Evolutionary conservation across 1,140 invertebrate genomes (phyloP), one percentile per base, ranked within the genome.

Genomic region (Leptoteleia sp.): DNA sequence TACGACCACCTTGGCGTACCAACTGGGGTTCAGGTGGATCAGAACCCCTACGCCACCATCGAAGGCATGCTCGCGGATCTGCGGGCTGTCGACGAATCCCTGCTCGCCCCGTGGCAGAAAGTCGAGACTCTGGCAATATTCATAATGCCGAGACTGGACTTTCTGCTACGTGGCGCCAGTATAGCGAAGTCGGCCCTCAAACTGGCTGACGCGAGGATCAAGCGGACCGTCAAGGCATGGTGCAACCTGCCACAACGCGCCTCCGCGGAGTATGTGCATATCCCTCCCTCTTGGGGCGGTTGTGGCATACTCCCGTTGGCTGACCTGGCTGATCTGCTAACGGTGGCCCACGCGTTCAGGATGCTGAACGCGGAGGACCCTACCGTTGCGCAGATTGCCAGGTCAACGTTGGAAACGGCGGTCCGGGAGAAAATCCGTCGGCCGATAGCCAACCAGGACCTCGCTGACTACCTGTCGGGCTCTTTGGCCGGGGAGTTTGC

Each of bases 41-140:
- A n/a, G n/a, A n/a, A n/a, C n/a, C n/a, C n/a, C n/a, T n/a, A n/a
- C n/a, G n/a, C n/a, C n/a, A n/a, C 19, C 2, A 4, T 29, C 27
- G 27, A 29, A 6, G 27, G 27, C 1, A 7, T 83, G 33, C 7
- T 52, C 7, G 22, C 16, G 0, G 78, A 86, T 3, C 45, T 83
- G 0, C 5, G 6, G 0, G 33, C 15, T 3, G 19, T 87, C 0
- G 68, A 84, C 47, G 3, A 8, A 0, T 81, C 80, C 0, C 43
- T 81, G 0, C 82, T 88, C 0, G 83, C 86, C 1, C 86, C 86
- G 0, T 89, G 89, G 85, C 86, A 89, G 67, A 87, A 87, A 50
- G 31, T 88, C 4, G 84, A 89, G 27, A 82, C 84, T 0, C 5
- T 84, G 4, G 80, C 62, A 0, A 85, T 81, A 0, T 89, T 87